phyloP scores from a whole-genome alignment of 2,888 invertebrate species.

The Drosophila macrothrix region DNA sequence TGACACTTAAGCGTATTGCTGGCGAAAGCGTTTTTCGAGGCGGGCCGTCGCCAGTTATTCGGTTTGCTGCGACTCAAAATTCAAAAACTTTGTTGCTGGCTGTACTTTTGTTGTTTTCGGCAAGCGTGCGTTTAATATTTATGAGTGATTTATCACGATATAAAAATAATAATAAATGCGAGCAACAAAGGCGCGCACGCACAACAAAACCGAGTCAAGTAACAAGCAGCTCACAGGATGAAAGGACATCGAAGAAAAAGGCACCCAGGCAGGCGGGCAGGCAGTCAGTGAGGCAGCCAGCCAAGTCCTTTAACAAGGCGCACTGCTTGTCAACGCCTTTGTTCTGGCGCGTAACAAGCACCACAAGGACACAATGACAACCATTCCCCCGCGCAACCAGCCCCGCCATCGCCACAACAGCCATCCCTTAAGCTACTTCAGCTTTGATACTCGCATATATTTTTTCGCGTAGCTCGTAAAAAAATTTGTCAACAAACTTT shows the following conservation, averaged over 20 bases:
- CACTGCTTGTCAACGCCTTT: slow-evolving; percentile 65
- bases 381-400: background rate
- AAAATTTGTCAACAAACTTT: slow-evolving; percentile 71
- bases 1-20: background rate
- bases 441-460: slow-evolving; percentile 33
- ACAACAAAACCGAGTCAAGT: slow-evolving; percentile 24
- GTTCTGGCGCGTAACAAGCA: slow-evolving; percentile 67
- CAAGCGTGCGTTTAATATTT: slow-evolving; percentile 82
- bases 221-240: slow-evolving; percentile 34
- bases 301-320: slow-evolving; percentile 43
- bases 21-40: slow-evolving; percentile 12
- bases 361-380: slow-evolving; percentile 58
- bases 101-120: slow-evolving; percentile 32
- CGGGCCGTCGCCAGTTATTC: slow-evolving; percentile 10
- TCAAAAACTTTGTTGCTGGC: slow-evolving; percentile 57
- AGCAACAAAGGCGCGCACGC: slow-evolving; percentile 60
- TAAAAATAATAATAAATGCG: slow-evolving; percentile 82
- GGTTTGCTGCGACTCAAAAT: slow-evolving; percentile 52
- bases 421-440: slow-evolving; percentile 1
- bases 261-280: background rate
- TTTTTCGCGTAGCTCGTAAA: slow-evolving; percentile 52
- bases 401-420: background rate
- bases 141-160: slow-evolving; percentile 82
- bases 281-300: background rate
- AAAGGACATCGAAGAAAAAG: slow-evolving; percentile 11